Conservation (phyloP, 2,797 vertebrate genomes). For the Bufotes viridis region DNA sequence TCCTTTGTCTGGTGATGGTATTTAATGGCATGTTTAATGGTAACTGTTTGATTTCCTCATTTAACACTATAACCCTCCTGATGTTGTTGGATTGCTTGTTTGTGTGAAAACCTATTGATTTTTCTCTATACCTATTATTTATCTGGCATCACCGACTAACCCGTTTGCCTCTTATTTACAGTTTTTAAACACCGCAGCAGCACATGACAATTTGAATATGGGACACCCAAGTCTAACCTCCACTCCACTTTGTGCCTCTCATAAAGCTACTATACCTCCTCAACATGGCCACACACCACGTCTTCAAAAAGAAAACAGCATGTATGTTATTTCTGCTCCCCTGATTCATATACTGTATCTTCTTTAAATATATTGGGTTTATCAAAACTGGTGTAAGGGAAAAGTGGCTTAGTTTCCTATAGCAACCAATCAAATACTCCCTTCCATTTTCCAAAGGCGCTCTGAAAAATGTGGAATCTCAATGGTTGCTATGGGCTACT, state of each 20-base stretch:
- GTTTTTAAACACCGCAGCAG: constrained; percentile 92
- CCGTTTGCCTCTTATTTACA: constrained; percentile 66
- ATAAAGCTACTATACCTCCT: constrained; percentile 82
- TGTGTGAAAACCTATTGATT: constrained; percentile 56
- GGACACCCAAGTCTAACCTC: constrained; percentile 82
- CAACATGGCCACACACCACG: constrained; percentile 83
- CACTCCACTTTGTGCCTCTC: constrained; percentile 78
- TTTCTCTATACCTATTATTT: constrained; percentile 39
- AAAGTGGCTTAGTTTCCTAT: too few species aligned
- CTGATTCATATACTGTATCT: background rate
- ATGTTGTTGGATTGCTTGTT: background rate
- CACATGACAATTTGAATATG: constrained; percentile 82
- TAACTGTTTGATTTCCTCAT: background rate
- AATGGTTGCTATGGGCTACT: too few species aligned
- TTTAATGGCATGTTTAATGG: constrained; percentile 62
- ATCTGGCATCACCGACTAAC: background rate
- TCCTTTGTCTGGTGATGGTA: constrained; percentile 65
- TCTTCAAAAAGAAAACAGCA: constrained; percentile 88
- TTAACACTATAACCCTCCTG: background rate
- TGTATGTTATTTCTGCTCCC: constrained; percentile 77
- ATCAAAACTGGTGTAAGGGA: too few species aligned
- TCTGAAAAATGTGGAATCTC: too few species aligned
- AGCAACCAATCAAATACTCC: too few species aligned
- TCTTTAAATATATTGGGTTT: too few species aligned
- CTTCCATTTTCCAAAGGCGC: too few species aligned